These are phyloP conservation scores for Rhagoletis zephyria DNA, from an alignment of 1,140 invertebrate species.

Conservation along the genomic window DNA sequence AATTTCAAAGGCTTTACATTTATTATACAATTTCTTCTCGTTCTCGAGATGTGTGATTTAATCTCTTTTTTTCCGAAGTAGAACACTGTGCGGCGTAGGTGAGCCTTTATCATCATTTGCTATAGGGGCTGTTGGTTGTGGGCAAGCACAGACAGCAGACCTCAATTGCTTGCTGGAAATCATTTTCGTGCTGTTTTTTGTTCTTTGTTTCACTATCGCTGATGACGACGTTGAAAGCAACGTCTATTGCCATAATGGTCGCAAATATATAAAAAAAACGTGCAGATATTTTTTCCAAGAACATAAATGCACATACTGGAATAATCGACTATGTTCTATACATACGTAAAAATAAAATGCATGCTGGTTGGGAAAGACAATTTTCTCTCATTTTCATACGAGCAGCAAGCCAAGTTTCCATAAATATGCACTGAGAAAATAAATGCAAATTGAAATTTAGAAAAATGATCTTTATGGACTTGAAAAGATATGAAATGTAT, in stretches of 20 bases:
- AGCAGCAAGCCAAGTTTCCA: not conserved
- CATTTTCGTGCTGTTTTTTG: not conserved
- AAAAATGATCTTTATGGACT: not conserved
- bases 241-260: not conserved
- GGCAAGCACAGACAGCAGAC: not conserved
- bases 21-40: too few relatives aligned
- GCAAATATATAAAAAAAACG: not conserved
- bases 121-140: not conserved
- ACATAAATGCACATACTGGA: too few relatives aligned
- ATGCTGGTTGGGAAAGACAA: not conserved
- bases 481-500: not conserved
- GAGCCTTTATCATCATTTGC: not conserved
- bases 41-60: too few relatives aligned
- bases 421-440: too few relatives aligned
- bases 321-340: not conserved
- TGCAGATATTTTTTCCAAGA: not conserved
- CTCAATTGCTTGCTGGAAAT: not conserved
- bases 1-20: too few relatives aligned
- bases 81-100: not conserved
- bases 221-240: slow-evolving; percentile 2
- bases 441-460: not conserved
- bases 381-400: not conserved
- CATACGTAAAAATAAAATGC: not conserved
- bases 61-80: too few relatives aligned
- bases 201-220: not conserved